Percentiles rank a stretch among this genome's conserved stretches.
Conservation (phyloP, 1,140 invertebrate genomes). For the Drosophila nannoptera region DNA sequence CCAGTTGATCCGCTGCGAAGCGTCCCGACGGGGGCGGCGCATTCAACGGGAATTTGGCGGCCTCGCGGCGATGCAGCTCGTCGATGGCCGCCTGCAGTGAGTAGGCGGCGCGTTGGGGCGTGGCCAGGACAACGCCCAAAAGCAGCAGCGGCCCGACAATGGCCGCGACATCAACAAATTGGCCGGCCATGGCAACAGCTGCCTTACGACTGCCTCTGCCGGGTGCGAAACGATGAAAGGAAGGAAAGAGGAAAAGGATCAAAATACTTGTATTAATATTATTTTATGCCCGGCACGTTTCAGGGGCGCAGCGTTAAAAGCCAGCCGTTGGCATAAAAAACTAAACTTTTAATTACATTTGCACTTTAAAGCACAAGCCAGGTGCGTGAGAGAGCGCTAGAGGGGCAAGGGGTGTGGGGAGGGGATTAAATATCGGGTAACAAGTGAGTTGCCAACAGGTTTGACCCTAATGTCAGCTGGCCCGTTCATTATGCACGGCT, state of each 20-base stretch:
- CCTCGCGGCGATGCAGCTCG: constrained; percentile 73
- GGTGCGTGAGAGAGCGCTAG: neutral
- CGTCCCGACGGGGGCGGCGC: constrained; percentile 52
- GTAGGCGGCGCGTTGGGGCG: constrained; percentile 64
- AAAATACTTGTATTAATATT: constrained; percentile 41
- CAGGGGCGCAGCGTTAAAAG: constrained; percentile 12
- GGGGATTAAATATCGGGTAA: constrained; percentile 26
- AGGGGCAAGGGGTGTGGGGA: neutral
- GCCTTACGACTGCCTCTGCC: constrained; percentile 15
- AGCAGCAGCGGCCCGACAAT: constrained; percentile 23
- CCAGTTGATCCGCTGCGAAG: constrained; percentile 38
- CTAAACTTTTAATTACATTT: constrained; percentile 72
- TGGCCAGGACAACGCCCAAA: constrained; percentile 30
- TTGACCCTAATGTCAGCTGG: constrained; percentile 35
- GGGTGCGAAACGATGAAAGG: neutral
- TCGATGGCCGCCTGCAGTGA: constrained; percentile 76
- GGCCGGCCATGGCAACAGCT: constrained; percentile 36
- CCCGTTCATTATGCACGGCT: constrained; percentile 7
- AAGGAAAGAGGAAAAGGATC: constrained; percentile 29
- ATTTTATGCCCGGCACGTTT: constrained; percentile 64
- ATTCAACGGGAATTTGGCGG: constrained; percentile 73
- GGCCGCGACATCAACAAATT: constrained; percentile 28
- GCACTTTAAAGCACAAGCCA: constrained; percentile 55
- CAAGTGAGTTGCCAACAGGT: neutral
- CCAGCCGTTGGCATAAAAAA: constrained; percentile 7